A percentile compares a stretch with the other conserved stretches of the same genome.
Conservation (phyloP, 2,113 vertebrate genomes). For the Clarias magur region DNA sequence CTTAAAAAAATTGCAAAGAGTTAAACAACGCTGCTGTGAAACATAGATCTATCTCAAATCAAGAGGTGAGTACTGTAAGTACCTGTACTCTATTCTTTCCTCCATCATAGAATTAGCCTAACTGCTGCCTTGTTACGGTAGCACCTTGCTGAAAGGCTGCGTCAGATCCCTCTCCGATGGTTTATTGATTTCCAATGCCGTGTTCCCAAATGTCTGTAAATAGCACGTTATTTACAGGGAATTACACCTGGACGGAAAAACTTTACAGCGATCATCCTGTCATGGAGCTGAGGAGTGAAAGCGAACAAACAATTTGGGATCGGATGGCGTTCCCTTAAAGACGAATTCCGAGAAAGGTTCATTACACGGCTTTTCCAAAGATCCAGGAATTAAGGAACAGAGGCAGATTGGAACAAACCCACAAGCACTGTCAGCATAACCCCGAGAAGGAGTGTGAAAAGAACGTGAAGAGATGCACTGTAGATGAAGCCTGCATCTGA, state of each 20-base stretch:
- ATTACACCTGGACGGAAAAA: conserved; percentile 86
- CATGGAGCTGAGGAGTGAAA: not conserved
- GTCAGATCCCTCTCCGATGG: conserved; percentile 61
- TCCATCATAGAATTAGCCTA: conserved; percentile 77
- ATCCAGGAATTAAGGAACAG: conserved; percentile 18
- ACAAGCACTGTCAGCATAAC: conserved; percentile 18
- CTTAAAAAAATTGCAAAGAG: conserved; percentile 20
- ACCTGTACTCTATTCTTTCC: conserved; percentile 56
- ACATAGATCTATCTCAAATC: conserved; percentile 74
- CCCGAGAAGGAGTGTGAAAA: not conserved
- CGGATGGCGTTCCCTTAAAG: not conserved
- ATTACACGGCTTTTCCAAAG: not conserved
- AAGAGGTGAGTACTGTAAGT: conserved; percentile 56
- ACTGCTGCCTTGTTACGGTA: conserved; percentile 53
- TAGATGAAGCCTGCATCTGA: not conserved
- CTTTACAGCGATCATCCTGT: conserved; percentile 77
- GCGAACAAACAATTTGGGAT: not conserved
- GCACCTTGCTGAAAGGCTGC: conserved; percentile 59
- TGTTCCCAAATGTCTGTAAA: conserved; percentile 87
- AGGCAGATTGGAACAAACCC: not conserved
- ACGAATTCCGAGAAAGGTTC: not conserved
- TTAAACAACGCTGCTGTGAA: conserved; percentile 4
- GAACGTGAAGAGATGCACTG: not conserved
- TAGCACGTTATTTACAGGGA: conserved; percentile 89
- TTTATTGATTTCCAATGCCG: conserved; percentile 72